phyloP scores from a whole-genome alignment of 2,888 invertebrate species.

The Folsomia manolachei region DNA sequence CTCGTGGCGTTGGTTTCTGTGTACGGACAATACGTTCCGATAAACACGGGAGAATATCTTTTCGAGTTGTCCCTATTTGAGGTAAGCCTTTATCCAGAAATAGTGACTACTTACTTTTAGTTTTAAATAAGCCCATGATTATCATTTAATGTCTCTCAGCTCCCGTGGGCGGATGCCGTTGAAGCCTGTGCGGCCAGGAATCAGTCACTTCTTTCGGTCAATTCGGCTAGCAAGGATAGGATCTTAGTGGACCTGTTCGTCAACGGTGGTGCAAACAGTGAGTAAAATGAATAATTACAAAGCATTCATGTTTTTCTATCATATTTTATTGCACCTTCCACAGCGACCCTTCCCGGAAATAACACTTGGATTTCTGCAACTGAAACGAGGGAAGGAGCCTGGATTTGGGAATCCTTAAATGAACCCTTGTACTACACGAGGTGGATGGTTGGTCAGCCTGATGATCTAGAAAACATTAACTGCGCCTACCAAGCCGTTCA shows the following conservation, averaged over 20 bases:
- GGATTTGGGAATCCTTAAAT: conserved; percentile 36
- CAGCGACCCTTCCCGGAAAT: conserved; percentile 32
- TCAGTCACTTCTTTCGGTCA: conserved; percentile 32
- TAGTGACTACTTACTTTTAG: too few species aligned
- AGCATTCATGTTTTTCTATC: not conserved
- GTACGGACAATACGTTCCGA: not conserved
- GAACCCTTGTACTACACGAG: conserved; percentile 42
- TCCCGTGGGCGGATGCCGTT: conserved; percentile 34
- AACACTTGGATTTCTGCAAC: conserved; percentile 37
- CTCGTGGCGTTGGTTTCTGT: not conserved
- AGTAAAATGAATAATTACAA: conserved; percentile 8
- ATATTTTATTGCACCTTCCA: not conserved
- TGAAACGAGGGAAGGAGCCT: conserved; percentile 41
- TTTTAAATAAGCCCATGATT: not conserved
- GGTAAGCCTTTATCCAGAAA: too few species aligned
- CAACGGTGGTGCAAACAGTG: conserved; percentile 29
- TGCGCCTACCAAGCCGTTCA: conserved; percentile 39
- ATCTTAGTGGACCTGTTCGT: conserved; percentile 31
- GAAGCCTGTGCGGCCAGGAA: conserved; percentile 24
- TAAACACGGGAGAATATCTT: not conserved
- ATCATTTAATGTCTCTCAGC: conserved; percentile 14
- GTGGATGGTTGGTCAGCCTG: conserved; percentile 47
- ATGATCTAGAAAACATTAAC: conserved; percentile 36
- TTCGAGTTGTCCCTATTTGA: not conserved
- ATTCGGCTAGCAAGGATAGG: conserved; percentile 34